Evolutionary conservation across 2,888 invertebrate species (phyloP), one percentile per base, ranked within the genome.

Genomic region (Apomyelois bistriatella): DNA sequence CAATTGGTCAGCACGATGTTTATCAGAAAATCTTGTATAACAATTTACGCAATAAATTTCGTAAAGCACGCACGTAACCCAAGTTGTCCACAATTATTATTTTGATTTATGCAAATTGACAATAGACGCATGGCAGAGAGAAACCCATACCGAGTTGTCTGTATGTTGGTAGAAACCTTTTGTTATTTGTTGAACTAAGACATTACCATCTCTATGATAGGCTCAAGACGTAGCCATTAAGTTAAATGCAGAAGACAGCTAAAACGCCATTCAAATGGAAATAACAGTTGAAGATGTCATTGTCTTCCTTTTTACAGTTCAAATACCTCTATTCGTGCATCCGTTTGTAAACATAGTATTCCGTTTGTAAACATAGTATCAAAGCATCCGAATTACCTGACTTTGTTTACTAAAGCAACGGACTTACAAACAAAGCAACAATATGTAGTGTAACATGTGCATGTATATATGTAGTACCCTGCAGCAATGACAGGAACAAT

Each of bases 51-150:
- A 71, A 71, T 59, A 57, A 59, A 63, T 70, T 68, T 67, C 56
- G 64, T 66, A 61, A 70, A 59, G 49, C 58, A 55, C 53, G 52
- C 53, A 56, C 57, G 48, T 35, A 51, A 53, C 48, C 52, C 51
- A 46, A 46, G 48, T 48, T 52, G 56, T 61, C 58, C 53, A 60
- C 61, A 60, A 65, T 72, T 65, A 70, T 72, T 69, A 68, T 65
- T 63, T 60, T 65, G 63, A 68, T 70, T 67, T 75, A 74, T 77
- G 72, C 59, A 71, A 75, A 74, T 70, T 64, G 58, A 66, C 59
- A 58, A 61, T 59, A 64, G 53, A 42, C 43, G 48, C 51, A 53
- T 52, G 47, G 42, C 43, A 40, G 54, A 58, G 60, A 58, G 61
- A 65, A 62, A 64, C 55, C 53, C 43, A 57, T 41, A 43, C 40